Percentiles rank a stretch among this genome's conserved stretches.
Conservation (phyloP, 2,797 vertebrate species). For the Heliangelus exortis region DNA sequence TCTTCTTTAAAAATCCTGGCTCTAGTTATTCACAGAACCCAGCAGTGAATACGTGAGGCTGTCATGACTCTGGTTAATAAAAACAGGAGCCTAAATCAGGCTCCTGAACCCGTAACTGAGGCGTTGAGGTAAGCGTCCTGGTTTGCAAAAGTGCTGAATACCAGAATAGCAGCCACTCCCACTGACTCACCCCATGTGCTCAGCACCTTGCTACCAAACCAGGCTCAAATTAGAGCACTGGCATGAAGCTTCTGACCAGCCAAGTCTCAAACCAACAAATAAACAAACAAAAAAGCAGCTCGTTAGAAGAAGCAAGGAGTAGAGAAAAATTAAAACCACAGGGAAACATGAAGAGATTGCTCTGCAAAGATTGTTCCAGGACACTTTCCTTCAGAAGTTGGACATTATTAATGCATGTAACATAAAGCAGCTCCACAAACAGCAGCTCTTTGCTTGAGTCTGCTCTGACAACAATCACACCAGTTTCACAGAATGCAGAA, state of each 20-base stretch:
- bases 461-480: background rate
- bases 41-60: background rate
- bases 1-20: background rate
- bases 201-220: slow-evolving; percentile 23
- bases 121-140: background rate
- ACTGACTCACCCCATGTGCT: background rate
- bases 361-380: background rate
- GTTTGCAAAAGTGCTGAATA: slow-evolving; percentile 44
- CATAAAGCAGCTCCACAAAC: slow-evolving; percentile 26
- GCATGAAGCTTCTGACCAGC: slow-evolving; percentile 1
- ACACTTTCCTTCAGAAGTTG: slow-evolving; percentile 21
- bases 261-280: background rate
- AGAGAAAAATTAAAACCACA: background rate
- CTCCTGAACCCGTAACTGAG: background rate
- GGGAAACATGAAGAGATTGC: background rate
- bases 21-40: slow-evolving; percentile 8
- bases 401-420: slow-evolving; percentile 10
- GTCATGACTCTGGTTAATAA: background rate
- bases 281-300: background rate
- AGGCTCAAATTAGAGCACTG: slow-evolving; percentile 15
- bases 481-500: background rate
- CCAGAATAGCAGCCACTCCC: slow-evolving; percentile 27
- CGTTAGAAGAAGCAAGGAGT: background rate
- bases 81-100: slow-evolving; percentile 26
- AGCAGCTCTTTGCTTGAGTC: slow-evolving; percentile 8